Conservation (phyloP, 2,797 vertebrate genomes). For the Steatocranus sp. region DNA sequence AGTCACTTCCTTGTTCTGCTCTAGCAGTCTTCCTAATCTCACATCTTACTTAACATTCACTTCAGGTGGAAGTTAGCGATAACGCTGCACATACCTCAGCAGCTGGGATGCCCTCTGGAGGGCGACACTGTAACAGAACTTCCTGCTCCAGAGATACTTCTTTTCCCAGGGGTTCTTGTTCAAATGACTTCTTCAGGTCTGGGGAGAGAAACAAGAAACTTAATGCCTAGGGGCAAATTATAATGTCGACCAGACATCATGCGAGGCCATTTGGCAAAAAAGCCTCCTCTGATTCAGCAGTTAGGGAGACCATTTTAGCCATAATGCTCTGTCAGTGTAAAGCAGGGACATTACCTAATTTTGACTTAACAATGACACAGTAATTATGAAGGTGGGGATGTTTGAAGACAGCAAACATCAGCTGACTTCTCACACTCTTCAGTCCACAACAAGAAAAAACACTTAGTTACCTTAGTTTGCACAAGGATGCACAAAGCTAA, state of each 20-base stretch:
- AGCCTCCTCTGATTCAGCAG: slow-evolving; percentile 2
- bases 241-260: neutral
- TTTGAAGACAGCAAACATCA: slow-evolving; percentile 16
- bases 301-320: neutral
- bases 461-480: neutral
- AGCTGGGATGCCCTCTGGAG: slow-evolving; percentile 91
- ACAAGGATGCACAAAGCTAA: neutral
- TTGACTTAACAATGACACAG: slow-evolving; percentile 12
- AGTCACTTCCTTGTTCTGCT: neutral
- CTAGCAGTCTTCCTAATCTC: neutral
- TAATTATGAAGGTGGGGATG: slow-evolving; percentile 21
- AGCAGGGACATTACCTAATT: neutral
- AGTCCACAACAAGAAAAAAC: slow-evolving; percentile 38
- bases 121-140: slow-evolving; percentile 92
- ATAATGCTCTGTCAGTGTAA: neutral
- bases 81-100: slow-evolving; percentile 80
- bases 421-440: slow-evolving; percentile 6
- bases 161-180: slow-evolving; percentile 94
- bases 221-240: neutral
- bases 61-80: neutral
- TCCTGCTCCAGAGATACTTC: slow-evolving; percentile 95
- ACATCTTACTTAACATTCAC: neutral
- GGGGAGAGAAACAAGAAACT: slow-evolving; percentile 19
- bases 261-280: neutral
- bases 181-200: slow-evolving; percentile 95